Conservation (phyloP, 2,888 invertebrate genomes). For the Brachyopa scutellaris region DNA sequence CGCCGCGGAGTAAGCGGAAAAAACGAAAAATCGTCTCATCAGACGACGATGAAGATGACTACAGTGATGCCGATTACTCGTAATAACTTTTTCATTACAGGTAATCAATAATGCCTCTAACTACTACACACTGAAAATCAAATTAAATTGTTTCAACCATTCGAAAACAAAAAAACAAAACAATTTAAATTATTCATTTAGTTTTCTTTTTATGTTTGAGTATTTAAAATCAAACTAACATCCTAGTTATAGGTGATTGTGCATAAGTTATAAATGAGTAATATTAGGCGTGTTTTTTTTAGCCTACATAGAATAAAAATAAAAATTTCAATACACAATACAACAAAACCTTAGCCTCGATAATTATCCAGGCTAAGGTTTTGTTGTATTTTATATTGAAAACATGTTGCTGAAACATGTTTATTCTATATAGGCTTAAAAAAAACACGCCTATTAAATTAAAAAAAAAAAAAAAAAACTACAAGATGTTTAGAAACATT, state of each 20-base stretch:
- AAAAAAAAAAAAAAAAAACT: too few relatives aligned
- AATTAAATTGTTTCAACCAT: slow-evolving; percentile 32
- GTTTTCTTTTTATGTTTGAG: slow-evolving; percentile 52
- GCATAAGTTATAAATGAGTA: slow-evolving; percentile 46
- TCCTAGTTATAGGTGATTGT: slow-evolving; percentile 59
- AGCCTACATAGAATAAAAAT: too few relatives aligned
- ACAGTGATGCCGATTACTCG: slow-evolving; percentile 84
- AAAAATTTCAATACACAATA: too few relatives aligned
- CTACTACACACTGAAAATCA: slow-evolving; percentile 15
- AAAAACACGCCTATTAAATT: slow-evolving; percentile 1
- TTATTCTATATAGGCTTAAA: slow-evolving; percentile 8
- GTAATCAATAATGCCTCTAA: slow-evolving; percentile 18
- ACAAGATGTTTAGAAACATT: too few relatives aligned
- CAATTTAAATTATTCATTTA: slow-evolving; percentile 47
- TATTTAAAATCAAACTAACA: slow-evolving; percentile 31
- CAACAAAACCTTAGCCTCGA: too few relatives aligned
- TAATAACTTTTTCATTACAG: slow-evolving; percentile 51
- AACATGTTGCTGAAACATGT: too few relatives aligned
- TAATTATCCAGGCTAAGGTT: too few relatives aligned
- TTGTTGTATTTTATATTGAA: too few relatives aligned
- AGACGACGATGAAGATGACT: slow-evolving; percentile 86
- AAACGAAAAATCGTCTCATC: slow-evolving; percentile 84
- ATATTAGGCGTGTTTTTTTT: too few relatives aligned
- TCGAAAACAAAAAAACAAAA: slow-evolving; percentile 22
- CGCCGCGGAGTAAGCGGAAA: slow-evolving; percentile 78